Evolutionary conservation across 2,888 invertebrate species (phyloP), one percentile per base, ranked within the genome.

Genomic region (Aricia artaxerxes): DNA sequence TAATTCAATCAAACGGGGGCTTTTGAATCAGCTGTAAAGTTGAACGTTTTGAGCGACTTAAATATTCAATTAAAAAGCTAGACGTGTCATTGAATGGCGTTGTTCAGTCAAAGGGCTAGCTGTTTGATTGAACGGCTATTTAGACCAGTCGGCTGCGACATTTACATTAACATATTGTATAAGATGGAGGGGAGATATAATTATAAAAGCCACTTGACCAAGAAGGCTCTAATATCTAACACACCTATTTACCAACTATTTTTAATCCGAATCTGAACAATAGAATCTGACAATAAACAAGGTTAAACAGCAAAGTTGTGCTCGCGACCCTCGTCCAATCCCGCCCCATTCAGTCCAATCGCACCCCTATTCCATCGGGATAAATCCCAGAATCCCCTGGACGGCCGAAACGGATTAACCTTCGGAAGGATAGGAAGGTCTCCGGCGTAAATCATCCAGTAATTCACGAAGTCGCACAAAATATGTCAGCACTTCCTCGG

Each of bases 191-290:
- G 24, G 24, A 24, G 24, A 24, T 24, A 24, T 24, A 24, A 24
- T 24, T 24, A 49, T 49, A 49, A 49, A 2, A 49, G 49, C 49
- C 9, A 49, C 9, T 11, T 49, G 49, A 9, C 49, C 2, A 49
- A 49, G 49, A 11, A 3, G 3, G 9, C 49, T 49, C 49, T 49
- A 11, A 49, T 2, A 49, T 49, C 49, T 49, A 49, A 49, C 49
- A 69, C 80, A 83, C 84, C 83, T 85, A 83, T 84, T 83, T 84
- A 81, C 80, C 11, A 79, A 73, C n/a, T 40, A 60, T 53, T 78
- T 78, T 78, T 13, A 72, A 77, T 77, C 49, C 53, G 61, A 76
- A 64, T 57, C 78, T 38, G 60, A 49, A 72, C 60, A 78, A 61
- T 78, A 61, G 35, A 78, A 57, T 57, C 49, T 57, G 77, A 57